Percentiles rank a stretch among this genome's conserved stretches.
These are phyloP conservation scores for Parambassis ranga DNA, from an alignment of 2,797 vertebrate genomes.

Conservation along the genomic window DNA sequence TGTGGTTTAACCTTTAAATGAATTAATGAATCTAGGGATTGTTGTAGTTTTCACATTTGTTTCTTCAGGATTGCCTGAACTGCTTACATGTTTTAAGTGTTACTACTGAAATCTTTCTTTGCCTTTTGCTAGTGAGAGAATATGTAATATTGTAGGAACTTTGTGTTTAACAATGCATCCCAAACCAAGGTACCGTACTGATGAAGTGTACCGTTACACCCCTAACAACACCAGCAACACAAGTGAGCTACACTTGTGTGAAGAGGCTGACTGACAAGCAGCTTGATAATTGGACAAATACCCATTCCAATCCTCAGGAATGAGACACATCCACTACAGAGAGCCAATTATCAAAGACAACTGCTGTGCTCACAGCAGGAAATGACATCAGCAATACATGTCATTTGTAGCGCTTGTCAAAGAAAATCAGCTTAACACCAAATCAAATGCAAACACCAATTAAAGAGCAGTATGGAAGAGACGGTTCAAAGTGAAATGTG, in stretches of 20 bases:
- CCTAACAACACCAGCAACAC: conserved; percentile 68
- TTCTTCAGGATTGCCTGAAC: too few relatives aligned
- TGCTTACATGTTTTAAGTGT: not conserved
- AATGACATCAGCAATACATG: conserved; percentile 74
- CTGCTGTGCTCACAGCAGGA: conserved; percentile 71
- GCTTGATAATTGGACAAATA: conserved; percentile 79
- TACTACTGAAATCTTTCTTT: not conserved
- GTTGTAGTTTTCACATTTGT: too few relatives aligned
- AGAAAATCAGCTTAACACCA: conserved; percentile 64
- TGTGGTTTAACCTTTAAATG: not conserved
- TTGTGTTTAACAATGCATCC: conserved; percentile 15
- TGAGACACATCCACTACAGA: conserved; percentile 56
- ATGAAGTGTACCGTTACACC: conserved; percentile 49
- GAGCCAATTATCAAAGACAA: conserved; percentile 78
- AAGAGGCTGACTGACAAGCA: conserved; percentile 73
- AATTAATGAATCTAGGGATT: too few relatives aligned
- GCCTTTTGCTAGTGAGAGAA: not conserved
- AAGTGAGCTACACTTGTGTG: conserved; percentile 70
- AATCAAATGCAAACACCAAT: conserved; percentile 74
- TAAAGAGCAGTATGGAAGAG: conserved; percentile 58
- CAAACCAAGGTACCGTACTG: conserved; percentile 38
- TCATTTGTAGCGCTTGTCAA: conserved; percentile 75
- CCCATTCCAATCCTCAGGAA: conserved; percentile 67
- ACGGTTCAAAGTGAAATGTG: conserved; percentile 68
- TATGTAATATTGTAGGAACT: not conserved